Percentiles rank a stretch among this genome's conserved stretches.
Conservation (phyloP, 2,797 vertebrate species). For the Leontopithecus rosalia region DNA sequence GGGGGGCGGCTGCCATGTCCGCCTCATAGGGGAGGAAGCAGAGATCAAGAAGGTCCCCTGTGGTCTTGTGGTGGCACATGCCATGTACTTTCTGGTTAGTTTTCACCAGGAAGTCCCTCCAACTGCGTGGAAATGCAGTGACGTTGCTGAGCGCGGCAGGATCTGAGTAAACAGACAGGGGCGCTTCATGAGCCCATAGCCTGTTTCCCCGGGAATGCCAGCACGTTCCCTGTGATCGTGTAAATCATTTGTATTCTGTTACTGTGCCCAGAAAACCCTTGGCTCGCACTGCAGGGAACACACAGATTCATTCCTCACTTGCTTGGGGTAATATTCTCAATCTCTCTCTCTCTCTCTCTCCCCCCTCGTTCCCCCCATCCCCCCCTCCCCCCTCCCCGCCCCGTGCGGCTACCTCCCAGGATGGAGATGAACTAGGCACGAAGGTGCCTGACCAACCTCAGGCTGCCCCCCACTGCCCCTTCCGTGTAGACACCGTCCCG, state of each 20-base stretch:
- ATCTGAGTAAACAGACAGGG: background rate
- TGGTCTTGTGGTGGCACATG: background rate
- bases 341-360: accelerated
- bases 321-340: background rate
- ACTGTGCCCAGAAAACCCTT: background rate
- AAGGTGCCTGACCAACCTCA: too few species aligned
- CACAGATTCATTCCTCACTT: background rate
- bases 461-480: too few species aligned
- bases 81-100: background rate
- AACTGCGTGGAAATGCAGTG: accelerated
- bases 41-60: background rate
- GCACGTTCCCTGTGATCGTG: accelerated
- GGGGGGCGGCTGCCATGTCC: background rate
- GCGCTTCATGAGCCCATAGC: accelerated
- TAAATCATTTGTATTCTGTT: background rate
- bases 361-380: accelerated
- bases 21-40: background rate
- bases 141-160: too few species aligned
- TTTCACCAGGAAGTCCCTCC: background rate
- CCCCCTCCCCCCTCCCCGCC: accelerated
- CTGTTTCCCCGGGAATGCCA: background rate
- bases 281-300: accelerated
- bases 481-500: accelerated
- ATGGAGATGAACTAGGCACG: too few species aligned
- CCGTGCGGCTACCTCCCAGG: too few species aligned